A percentile compares a stretch with the other conserved stretches of the same genome.
phyloP scores from a whole-genome alignment of 2,888 invertebrate genomes.

The Apocheima hispidaria region DNA sequence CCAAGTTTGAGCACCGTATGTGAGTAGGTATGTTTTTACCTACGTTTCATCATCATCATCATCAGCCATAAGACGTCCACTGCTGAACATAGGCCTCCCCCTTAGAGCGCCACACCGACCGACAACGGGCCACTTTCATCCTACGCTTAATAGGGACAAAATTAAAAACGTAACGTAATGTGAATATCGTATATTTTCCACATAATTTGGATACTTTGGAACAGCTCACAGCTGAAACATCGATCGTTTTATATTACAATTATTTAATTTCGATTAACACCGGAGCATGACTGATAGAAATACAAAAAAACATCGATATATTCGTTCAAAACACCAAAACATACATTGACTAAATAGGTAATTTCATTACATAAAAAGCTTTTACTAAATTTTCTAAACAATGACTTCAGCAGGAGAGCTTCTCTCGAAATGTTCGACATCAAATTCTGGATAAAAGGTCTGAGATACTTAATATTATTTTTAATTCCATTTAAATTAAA shows the following conservation, averaged over 20 bases:
- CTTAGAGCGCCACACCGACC: too few relatives aligned
- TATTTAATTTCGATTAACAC: constrained; percentile 23
- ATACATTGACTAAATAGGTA: constrained; percentile 51
- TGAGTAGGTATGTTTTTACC: too few relatives aligned
- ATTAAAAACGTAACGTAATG: constrained; percentile 24
- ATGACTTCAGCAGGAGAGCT: constrained; percentile 43
- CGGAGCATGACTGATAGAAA: constrained; percentile 24
- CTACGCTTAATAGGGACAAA: constrained; percentile 9
- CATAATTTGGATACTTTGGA: constrained; percentile 43
- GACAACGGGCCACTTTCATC: too few relatives aligned
- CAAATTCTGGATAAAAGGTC: constrained; percentile 14
- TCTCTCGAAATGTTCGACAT: constrained; percentile 44
- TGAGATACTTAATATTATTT: constrained; percentile 9
- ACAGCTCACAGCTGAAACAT: constrained; percentile 77
- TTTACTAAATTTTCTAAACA: constrained; percentile 30
- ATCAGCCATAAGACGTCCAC: too few relatives aligned
- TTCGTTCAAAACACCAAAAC: constrained; percentile 62
- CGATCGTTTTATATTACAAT: constrained; percentile 38
- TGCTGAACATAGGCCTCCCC: too few relatives aligned
- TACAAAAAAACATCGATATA: constrained; percentile 43
- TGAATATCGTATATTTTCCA: constrained; percentile 38
- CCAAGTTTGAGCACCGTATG: too few relatives aligned
- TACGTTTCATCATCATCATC: too few relatives aligned
- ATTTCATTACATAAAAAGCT: constrained; percentile 59
- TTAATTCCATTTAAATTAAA: constrained; percentile 36